Evolutionary conservation across 2,888 invertebrate genomes (phyloP).

Genomic region (Opisthograptis luteolata): DNA sequence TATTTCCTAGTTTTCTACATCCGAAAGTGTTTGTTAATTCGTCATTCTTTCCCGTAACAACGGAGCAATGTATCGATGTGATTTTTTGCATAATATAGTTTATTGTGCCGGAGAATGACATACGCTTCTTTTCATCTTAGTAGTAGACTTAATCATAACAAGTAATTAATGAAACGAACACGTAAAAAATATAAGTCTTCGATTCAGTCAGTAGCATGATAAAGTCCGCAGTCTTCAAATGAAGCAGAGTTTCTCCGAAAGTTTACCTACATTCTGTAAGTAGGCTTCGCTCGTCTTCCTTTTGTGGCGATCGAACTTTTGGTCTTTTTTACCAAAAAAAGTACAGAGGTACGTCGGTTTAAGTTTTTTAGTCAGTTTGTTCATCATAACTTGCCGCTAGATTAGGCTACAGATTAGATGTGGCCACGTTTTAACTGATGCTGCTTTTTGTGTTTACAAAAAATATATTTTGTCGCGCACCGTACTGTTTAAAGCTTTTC

Average conservation of each 20-base stretch:
- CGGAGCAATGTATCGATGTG: too few species aligned
- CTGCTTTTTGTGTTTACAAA: slow-evolving; percentile 24
- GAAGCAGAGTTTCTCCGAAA: slow-evolving; percentile 46
- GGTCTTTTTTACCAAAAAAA: slow-evolving; percentile 43
- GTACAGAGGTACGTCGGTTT: slow-evolving; percentile 36
- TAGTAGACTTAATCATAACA: too few species aligned
- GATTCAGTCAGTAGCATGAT: neutral
- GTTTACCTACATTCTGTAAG: slow-evolving; percentile 55
- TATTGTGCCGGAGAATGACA: too few species aligned
- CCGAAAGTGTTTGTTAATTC: too few species aligned
- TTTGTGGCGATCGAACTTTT: slow-evolving; percentile 40
- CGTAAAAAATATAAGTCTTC: neutral
- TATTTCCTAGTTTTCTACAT: too few species aligned
- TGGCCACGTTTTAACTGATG: slow-evolving; percentile 42
- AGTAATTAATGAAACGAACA: too few species aligned
- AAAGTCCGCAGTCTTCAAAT: slow-evolving; percentile 6
- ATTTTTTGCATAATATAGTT: too few species aligned
- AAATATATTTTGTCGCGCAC: slow-evolving; percentile 20
- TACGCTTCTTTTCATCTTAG: too few species aligned
- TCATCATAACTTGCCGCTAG: slow-evolving; percentile 56
- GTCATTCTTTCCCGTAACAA: too few species aligned
- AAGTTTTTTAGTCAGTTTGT: slow-evolving; percentile 46
- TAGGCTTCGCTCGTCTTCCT: slow-evolving; percentile 55
- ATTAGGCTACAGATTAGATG: slow-evolving; percentile 52
- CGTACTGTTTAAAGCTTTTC: slow-evolving; percentile 4